Conservation (phyloP, 2,797 vertebrate species). For the Oreochromis grahami region DNA sequence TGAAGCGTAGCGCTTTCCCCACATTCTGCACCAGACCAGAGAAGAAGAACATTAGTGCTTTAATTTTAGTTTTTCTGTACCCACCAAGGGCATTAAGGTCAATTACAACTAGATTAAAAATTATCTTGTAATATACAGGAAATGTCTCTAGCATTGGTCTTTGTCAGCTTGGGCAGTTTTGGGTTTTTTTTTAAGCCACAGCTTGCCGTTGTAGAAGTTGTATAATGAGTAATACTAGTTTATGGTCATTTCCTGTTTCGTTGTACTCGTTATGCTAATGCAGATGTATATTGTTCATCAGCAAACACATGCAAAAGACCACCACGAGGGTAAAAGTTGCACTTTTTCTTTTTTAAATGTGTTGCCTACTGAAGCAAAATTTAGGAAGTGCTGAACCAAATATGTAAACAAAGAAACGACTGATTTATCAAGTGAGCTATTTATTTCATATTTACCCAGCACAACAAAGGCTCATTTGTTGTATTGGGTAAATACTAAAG, state of each 20-base stretch:
- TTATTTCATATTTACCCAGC: background rate
- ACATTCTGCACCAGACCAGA: constrained; percentile 75
- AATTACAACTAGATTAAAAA: background rate
- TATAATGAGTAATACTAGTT: background rate
- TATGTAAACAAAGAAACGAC: background rate
- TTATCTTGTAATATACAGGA: background rate
- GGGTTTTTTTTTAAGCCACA: background rate
- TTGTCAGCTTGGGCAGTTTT: background rate
- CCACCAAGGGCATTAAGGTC: background rate
- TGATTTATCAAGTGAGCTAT: background rate
- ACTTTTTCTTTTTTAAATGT: background rate
- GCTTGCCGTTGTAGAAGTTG: background rate
- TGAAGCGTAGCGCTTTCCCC: constrained; percentile 81
- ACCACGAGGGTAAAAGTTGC: background rate
- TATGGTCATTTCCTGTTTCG: background rate
- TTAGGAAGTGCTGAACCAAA: background rate
- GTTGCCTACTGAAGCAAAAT: background rate
- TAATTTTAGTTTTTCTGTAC: background rate
- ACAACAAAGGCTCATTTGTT: background rate
- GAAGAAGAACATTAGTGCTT: background rate
- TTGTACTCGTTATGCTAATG: background rate
- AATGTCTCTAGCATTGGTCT: background rate
- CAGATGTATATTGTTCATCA: background rate
- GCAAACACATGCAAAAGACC: background rate
- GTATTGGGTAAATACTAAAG: background rate